phyloP scores from a whole-genome alignment of 92 coral and sea anemone species.

The Phymanthus crucifer region DNA sequence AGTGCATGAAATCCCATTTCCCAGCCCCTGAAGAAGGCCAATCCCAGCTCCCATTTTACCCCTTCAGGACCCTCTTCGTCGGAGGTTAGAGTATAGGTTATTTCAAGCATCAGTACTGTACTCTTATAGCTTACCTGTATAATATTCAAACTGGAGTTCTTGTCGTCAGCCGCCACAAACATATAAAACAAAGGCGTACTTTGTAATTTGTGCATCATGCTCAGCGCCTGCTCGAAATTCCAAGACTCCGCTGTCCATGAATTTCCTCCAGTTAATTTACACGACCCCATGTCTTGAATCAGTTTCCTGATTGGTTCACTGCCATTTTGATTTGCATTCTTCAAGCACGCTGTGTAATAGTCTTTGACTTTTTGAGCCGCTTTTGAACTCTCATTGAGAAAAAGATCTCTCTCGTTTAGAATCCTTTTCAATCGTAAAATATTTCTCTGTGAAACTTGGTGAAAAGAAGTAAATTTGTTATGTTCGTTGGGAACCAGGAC shows the following conservation, averaged over 20 bases:
- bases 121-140: conserved; percentile 71
- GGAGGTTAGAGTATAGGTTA: too few species aligned
- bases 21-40: too few species aligned
- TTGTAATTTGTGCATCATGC: conserved; percentile 88
- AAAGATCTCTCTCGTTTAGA: conserved; percentile 57
- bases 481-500: conserved; percentile 66
- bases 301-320: conserved; percentile 74
- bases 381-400: conserved; percentile 49
- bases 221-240: conserved; percentile 96
- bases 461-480: conserved; percentile 87
- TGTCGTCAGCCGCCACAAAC: conserved; percentile 97
- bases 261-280: conserved; percentile 65
- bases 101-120: background rate
- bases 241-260: conserved; percentile 95
- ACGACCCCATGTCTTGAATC: conserved; percentile 82
- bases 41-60: too few species aligned
- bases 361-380: conserved; percentile 71
- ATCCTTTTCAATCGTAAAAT: conserved; percentile 70
- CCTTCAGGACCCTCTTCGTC: too few species aligned
- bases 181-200: conserved; percentile 96
- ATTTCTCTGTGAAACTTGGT: conserved; percentile 76
- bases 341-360: conserved; percentile 78
- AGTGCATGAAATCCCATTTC: too few species aligned
- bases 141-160: conserved; percentile 81
- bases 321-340: conserved; percentile 63